Base-by-base conservation (phyloP, 2,888 invertebrate genomes). In the Epinotia brunnichana region DNA sequence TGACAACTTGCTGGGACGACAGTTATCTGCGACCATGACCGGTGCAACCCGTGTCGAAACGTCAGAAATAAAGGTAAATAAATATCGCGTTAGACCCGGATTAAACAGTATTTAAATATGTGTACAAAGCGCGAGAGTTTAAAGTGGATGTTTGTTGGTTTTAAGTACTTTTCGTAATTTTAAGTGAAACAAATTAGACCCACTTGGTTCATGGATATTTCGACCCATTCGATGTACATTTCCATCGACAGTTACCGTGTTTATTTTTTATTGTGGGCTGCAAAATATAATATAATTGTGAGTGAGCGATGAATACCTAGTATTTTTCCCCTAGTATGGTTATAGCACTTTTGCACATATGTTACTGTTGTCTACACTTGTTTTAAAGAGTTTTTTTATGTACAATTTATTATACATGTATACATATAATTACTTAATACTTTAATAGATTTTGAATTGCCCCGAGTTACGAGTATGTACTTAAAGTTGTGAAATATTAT, bases 401-500 rank as follows among this genome's bases (percentile, higher is more conserved):
- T 73, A 73, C 62, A 68, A 72, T 62, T 63, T 56, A 61, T 72
- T 56, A 56, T 19, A n/a, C n/a, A 53, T 35, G 9, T 35, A 11
- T 53, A 53, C 9, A 35, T 68, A 35, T 7, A 39, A n/a, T 13
- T 48, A 44, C 13, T 35, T 35, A 44, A 13, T 44, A 44, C 44
- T 44, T 15, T 44, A 53, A 71, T 61, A 62, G 48, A 48, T 72
- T 41, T 61, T 61, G 3, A n/a, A 67, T 29, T 54, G 41, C 56
- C 39, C 72, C 57, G 56, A 73, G n/a, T n/a, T n/a, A n/a, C n/a
- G n/a, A n/a, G n/a, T n/a, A n/a, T 61, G 72, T 73, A 73, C 72
- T 73, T 73, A 62, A 48, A 60, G 41, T 59, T 57, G 39, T 56
- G 56, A 51, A 68, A 68, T 68, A 57, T 73, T 68, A 56, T 66